Evolutionary conservation across 2,797 vertebrate genomes (phyloP), one percentile per base, ranked within the genome.

Genomic region (Argya squamiceps): DNA sequence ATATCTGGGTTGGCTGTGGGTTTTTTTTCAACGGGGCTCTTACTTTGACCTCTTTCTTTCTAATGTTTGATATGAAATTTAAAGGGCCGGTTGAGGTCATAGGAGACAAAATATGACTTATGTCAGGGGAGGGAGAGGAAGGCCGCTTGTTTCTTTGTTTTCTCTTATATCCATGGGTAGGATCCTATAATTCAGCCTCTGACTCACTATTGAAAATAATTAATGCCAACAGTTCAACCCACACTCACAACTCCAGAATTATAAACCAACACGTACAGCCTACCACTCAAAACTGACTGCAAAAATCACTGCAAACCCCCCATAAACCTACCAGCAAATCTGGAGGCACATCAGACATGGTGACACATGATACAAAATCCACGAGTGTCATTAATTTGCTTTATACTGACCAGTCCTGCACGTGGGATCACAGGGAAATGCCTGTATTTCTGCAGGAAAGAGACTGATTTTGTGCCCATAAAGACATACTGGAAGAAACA

Each of bases 11-110:
- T 97, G 94, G 75, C 68, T 94, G 70, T 74, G 74, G 47, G 3
- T 0, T 70, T 92, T 93, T 92, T 96, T 96, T 50, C 88, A 84
- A 12, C 34, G 16, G 60, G 84, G 90, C 88, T 92, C 81, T 94
- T 56, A 60, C 88, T 94, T 93, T 96, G 94, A 87, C 95, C 88
- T 76, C 92, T 89, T 96, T 89, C 95, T 95, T 95, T 96, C 89
- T 94, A 81, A 89, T 55, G 93, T 70, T 97, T 94, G 91, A 93
- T 93, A 93, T 15, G 73, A 94, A 97, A 88, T 97, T 97, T 97
- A 96, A 96, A 97, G 91, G 93, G 93, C 91, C 29, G 0, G 39
- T 59, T 95, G 90, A 95, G 87, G 71, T 96, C 93, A 3, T 94
- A 93, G 84, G 65, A 92, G 94, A 87, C 93, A 91, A 94, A 96